phyloP scores from a whole-genome alignment of 1,140 invertebrate species.

The Neuroterus valhalla region DNA sequence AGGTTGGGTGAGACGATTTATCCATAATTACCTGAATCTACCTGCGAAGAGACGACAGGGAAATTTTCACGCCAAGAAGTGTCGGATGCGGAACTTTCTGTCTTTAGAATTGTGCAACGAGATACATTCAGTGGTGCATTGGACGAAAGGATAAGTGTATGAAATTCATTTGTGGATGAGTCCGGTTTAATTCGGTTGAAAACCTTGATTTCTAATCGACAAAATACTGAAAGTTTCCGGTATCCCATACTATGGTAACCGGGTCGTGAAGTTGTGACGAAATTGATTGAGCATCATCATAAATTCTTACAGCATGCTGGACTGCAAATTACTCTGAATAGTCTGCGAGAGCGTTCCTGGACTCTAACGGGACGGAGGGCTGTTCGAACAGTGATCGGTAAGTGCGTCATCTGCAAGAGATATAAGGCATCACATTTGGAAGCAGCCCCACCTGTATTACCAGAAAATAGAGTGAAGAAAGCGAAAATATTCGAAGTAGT shows the following conservation, averaged over 20 bases:
- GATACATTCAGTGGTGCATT: neutral
- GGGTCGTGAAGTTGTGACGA: neutral
- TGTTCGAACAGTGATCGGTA: constrained; percentile 22
- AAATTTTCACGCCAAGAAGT: neutral
- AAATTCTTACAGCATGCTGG: too few species aligned
- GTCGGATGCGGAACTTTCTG: neutral
- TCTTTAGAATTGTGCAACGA: neutral
- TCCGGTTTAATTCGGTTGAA: neutral
- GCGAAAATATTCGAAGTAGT: too few species aligned
- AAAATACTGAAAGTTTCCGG: neutral
- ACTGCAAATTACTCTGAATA: constrained; percentile 24
- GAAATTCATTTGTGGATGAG: neutral
- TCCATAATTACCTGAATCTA: too few species aligned
- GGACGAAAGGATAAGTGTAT: neutral
- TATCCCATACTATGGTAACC: too few species aligned
- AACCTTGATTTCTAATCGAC: too few species aligned
- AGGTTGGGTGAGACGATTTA: too few species aligned
- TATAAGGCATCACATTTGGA: neutral
- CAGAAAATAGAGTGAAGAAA: constrained; percentile 43
- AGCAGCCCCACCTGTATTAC: neutral
- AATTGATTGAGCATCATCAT: too few species aligned
- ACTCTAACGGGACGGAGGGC: constrained; percentile 32
- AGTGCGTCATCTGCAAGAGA: too few species aligned
- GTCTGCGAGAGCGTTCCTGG: constrained; percentile 40
- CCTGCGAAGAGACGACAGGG: too few species aligned